phyloP scores from a whole-genome alignment of 2,888 invertebrate genomes.

The Nomada flava region DNA sequence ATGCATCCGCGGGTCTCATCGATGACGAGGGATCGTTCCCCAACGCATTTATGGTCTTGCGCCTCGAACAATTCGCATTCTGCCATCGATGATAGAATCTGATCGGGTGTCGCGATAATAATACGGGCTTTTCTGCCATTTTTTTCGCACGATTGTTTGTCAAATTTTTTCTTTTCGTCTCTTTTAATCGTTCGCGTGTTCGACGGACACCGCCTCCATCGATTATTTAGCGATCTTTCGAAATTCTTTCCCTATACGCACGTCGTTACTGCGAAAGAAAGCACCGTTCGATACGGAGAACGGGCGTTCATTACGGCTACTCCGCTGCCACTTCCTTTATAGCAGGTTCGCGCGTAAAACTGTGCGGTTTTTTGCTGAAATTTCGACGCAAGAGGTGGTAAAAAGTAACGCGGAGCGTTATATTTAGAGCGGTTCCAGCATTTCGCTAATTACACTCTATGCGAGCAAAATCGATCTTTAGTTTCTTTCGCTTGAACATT shows the following conservation, averaged over 20 bases:
- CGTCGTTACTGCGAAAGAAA: slow-evolving; percentile 10
- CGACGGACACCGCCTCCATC: slow-evolving; percentile 5
- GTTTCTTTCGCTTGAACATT: background rate
- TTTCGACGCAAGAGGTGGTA: slow-evolving; percentile 14
- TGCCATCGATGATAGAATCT: background rate
- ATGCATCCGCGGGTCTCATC: background rate
- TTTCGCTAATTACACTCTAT: slow-evolving; percentile 35
- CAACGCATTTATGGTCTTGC: too few species aligned
- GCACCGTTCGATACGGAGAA: background rate
- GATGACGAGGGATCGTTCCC: background rate
- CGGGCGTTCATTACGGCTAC: slow-evolving; percentile 35
- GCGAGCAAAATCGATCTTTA: slow-evolving; percentile 2
- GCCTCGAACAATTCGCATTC: background rate
- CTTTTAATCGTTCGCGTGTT: slow-evolving; percentile 22
- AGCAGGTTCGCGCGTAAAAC: slow-evolving; percentile 29
- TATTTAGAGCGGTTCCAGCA: slow-evolving; percentile 14
- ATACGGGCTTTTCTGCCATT: background rate
- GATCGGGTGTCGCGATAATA: background rate
- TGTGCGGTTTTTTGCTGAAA: slow-evolving; percentile 15
- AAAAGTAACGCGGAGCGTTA: slow-evolving; percentile 23
- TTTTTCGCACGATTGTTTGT: background rate
- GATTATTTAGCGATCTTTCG: slow-evolving; percentile 23
- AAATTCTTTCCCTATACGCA: slow-evolving; percentile 22
- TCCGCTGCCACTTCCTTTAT: slow-evolving; percentile 23
- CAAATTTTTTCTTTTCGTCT: background rate